Conservation (phyloP, 2,888 invertebrate species). For the Trilocha varians region DNA sequence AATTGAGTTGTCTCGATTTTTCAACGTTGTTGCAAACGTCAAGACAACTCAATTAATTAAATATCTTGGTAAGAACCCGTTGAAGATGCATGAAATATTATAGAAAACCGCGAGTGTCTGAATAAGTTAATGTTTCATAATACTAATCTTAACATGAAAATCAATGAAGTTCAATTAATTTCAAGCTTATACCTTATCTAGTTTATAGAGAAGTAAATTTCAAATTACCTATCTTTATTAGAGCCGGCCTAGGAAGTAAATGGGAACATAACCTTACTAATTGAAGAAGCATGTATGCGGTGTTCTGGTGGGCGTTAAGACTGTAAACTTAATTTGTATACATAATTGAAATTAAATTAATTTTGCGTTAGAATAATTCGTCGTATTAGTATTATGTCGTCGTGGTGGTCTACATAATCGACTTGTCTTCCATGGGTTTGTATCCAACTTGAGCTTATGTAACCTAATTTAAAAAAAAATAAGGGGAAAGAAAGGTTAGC, state of each 20-base stretch:
- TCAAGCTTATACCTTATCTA: neutral
- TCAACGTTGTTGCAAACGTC: too few species aligned
- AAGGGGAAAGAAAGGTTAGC: too few species aligned
- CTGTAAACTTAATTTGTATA: neutral
- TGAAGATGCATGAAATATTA: too few species aligned
- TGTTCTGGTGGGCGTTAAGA: neutral
- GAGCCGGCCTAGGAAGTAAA: neutral
- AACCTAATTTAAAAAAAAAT: too few species aligned
- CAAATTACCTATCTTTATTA: neutral
- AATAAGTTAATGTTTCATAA: neutral
- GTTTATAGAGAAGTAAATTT: neutral
- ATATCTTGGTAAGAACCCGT: too few species aligned
- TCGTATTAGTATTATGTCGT: too few species aligned
- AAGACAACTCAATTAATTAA: too few species aligned
- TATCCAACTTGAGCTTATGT: too few species aligned
- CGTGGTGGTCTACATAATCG: too few species aligned
- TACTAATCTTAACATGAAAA: neutral
- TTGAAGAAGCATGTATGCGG: neutral
- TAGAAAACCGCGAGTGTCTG: too few species aligned
- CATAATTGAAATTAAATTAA: neutral
- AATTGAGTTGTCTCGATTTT: too few species aligned
- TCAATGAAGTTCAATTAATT: neutral
- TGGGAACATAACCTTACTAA: neutral
- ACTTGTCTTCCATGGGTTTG: too few species aligned
- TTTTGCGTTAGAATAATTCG: neutral